phyloP scores from a whole-genome alignment of 1,140 invertebrate species.

The Tetragnatha versicolor region DNA sequence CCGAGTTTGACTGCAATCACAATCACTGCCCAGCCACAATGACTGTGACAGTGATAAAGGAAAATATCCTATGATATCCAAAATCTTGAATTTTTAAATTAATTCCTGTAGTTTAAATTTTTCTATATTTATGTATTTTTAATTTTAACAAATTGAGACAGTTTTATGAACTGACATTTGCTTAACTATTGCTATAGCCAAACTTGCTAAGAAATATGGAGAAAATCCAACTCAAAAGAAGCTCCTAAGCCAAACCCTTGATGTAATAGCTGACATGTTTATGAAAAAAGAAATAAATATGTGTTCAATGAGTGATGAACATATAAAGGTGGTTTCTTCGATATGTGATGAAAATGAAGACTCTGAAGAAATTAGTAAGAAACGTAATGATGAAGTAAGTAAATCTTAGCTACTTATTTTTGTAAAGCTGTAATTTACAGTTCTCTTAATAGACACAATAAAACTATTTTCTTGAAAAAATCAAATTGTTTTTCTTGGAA shows the following conservation, averaged over 20 bases:
- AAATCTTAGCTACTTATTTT: neutral
- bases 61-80: too few relatives aligned
- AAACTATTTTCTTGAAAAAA: too few relatives aligned
- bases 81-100: too few relatives aligned
- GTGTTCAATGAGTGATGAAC: neutral
- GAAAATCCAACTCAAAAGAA: conserved; percentile 14
- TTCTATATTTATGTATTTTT: too few relatives aligned
- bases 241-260: conserved; percentile 29
- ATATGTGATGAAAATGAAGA: neutral
- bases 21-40: too few relatives aligned
- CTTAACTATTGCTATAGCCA: too few relatives aligned
- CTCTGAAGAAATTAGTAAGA: neutral
- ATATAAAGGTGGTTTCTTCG: neutral
- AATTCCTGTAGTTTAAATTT: too few relatives aligned
- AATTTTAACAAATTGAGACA: too few relatives aligned
- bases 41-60: too few relatives aligned
- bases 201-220: conserved; percentile 23
- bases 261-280: conserved; percentile 37
- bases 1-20: too few relatives aligned
- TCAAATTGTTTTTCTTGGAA: too few relatives aligned
- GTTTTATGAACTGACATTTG: too few relatives aligned
- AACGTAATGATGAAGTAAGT: neutral
- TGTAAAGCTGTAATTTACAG: neutral
- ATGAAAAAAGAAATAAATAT: conserved; percentile 8
- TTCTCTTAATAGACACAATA: neutral